phyloP scores from a whole-genome alignment of 2,888 invertebrate species.

The Pharmacophagus antenor region DNA sequence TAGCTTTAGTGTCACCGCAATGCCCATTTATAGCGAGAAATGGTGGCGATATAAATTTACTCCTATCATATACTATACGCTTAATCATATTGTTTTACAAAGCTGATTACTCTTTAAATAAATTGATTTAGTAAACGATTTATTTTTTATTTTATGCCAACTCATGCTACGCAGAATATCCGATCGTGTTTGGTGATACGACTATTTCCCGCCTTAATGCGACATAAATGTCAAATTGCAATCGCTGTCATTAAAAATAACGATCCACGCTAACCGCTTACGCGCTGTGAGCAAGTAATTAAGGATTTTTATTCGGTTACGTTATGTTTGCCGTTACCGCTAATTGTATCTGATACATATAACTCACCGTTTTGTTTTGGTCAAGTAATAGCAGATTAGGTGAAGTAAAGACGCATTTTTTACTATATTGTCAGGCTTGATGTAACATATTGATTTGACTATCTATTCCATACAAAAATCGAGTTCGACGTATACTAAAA shows the following conservation, averaged over 20 bases:
- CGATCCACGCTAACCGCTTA: slow-evolving; percentile 57
- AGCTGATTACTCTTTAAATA: too few species aligned
- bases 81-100: too few species aligned
- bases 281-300: slow-evolving; percentile 70
- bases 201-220: slow-evolving; percentile 65
- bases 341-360: slow-evolving; percentile 22
- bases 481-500: neutral
- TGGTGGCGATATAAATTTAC: too few species aligned
- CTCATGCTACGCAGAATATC: slow-evolving; percentile 59
- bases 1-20: too few species aligned
- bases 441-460: neutral
- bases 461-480: neutral
- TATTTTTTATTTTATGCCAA: too few species aligned
- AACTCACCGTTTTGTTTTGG: neutral
- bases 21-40: too few species aligned
- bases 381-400: neutral
- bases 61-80: too few species aligned
- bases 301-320: slow-evolving; percentile 44
- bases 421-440: neutral
- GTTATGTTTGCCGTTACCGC: slow-evolving; percentile 34
- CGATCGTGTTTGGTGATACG: slow-evolving; percentile 55
- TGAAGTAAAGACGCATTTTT: neutral
- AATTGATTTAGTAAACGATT: too few species aligned
- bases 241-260: slow-evolving; percentile 73
- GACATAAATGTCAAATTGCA: slow-evolving; percentile 73